These are phyloP conservation scores for Nothoprocta perdicaria DNA, from an alignment of 2,113 vertebrate genomes.

Conservation along the genomic window DNA sequence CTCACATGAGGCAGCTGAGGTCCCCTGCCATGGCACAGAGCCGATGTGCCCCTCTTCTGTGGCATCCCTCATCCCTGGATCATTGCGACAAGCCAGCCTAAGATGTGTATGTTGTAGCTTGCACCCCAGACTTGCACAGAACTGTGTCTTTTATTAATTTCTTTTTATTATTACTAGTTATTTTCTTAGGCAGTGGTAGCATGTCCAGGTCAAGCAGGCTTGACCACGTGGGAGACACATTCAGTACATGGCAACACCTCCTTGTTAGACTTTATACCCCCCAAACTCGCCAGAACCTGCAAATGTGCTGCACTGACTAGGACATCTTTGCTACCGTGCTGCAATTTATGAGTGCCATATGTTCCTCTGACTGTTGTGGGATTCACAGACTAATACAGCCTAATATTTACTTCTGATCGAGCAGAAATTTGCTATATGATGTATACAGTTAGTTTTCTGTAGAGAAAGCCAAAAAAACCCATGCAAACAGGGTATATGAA, in stretches of 20 bases:
- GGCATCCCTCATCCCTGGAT: neutral
- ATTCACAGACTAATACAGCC: neutral
- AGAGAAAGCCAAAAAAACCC: neutral
- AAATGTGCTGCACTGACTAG: neutral
- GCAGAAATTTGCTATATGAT: neutral
- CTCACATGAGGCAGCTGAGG: neutral
- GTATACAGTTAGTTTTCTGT: neutral
- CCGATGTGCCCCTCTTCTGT: neutral
- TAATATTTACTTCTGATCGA: neutral
- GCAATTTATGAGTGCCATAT: neutral
- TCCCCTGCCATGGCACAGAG: neutral
- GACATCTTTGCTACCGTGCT: neutral
- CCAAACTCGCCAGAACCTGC: neutral
- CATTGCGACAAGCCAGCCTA: neutral
- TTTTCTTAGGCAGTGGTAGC: neutral
- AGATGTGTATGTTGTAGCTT: neutral
- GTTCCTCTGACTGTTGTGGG: neutral
- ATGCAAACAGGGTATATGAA: neutral
- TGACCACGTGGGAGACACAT: neutral
- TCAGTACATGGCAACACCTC: neutral
- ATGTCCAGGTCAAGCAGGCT: neutral
- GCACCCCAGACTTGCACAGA: neutral
- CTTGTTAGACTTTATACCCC: neutral
- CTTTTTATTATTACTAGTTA: neutral
- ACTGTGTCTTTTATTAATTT: neutral